Conservation (phyloP, 2,113 vertebrate species). For the Osmerus eperlanus region DNA sequence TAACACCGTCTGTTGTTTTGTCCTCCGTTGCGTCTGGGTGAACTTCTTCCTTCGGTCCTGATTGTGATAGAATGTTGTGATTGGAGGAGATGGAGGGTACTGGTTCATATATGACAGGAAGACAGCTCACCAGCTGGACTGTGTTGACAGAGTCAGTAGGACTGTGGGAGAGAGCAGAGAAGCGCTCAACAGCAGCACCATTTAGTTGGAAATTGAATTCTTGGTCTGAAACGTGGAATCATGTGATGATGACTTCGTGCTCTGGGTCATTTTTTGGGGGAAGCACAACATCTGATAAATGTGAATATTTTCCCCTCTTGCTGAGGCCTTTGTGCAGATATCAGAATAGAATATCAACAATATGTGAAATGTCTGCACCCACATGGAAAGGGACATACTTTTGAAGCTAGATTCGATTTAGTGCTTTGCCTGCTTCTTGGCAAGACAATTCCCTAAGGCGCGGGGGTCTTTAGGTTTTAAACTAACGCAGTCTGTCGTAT, state of each 20-base stretch:
- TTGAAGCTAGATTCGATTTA: slow-evolving; percentile 19
- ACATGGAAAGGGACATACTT: slow-evolving; percentile 13
- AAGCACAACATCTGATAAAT: background rate
- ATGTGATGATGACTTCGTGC: too few species aligned
- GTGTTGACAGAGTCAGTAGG: background rate
- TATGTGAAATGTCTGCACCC: slow-evolving; percentile 7
- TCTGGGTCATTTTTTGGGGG: too few species aligned
- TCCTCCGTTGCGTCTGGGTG: background rate
- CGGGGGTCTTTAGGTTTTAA: slow-evolving; percentile 16
- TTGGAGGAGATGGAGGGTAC: background rate
- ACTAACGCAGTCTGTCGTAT: slow-evolving; percentile 34
- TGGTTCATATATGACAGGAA: background rate
- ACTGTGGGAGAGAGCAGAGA: background rate
- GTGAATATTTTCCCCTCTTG: background rate
- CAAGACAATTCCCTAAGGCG: slow-evolving; percentile 20
- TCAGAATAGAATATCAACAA: background rate
- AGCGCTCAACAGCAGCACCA: background rate
- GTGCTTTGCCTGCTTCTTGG: slow-evolving; percentile 21
- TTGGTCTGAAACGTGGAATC: too few species aligned
- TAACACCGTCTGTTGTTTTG: background rate
- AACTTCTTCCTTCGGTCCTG: background rate
- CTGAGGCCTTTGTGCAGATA: background rate
- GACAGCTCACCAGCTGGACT: background rate
- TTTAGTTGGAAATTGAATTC: too few species aligned
- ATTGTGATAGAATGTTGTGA: background rate